Percentiles rank a stretch among this genome's conserved stretches.
Conservation (phyloP, 2,888 invertebrate species). For the Lymantria dispar region DNA sequence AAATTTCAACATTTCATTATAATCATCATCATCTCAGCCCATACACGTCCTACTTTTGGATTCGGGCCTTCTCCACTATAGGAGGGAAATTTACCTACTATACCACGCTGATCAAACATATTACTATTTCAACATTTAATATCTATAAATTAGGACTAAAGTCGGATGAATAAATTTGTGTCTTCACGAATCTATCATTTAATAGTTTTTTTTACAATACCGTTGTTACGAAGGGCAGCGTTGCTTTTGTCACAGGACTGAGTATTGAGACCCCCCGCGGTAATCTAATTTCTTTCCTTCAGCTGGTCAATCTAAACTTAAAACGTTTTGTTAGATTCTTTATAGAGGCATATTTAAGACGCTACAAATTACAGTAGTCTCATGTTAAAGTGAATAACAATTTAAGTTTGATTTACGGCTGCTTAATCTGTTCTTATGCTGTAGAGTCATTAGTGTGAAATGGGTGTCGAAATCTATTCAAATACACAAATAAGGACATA, state of each 20-base stretch:
- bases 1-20: too few species aligned
- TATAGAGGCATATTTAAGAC: slow-evolving; percentile 11
- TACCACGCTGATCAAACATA: too few species aligned
- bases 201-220: slow-evolving; percentile 39
- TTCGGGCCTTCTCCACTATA: too few species aligned
- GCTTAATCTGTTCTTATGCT: slow-evolving; percentile 33
- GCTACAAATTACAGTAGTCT: slow-evolving; percentile 33
- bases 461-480: slow-evolving; percentile 26
- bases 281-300: slow-evolving; percentile 56
- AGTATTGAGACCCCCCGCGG: slow-evolving; percentile 52
- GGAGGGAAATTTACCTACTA: too few species aligned
- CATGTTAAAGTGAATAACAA: slow-evolving; percentile 18
- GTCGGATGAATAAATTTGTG: slow-evolving; percentile 35
- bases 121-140: too few species aligned
- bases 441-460: slow-evolving; percentile 38
- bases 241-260: slow-evolving; percentile 55
- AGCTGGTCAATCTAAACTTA: slow-evolving; percentile 45
- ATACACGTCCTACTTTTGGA: too few species aligned
- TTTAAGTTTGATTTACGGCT: slow-evolving; percentile 23
- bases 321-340: slow-evolving; percentile 28
- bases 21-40: too few species aligned
- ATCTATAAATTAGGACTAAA: not conserved
- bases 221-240: slow-evolving; percentile 42
- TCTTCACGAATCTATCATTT: slow-evolving; percentile 41
- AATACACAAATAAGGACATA: not conserved